phyloP scores from a whole-genome alignment of 2,797 vertebrate species.

The Babyrousa celebensis region DNA sequence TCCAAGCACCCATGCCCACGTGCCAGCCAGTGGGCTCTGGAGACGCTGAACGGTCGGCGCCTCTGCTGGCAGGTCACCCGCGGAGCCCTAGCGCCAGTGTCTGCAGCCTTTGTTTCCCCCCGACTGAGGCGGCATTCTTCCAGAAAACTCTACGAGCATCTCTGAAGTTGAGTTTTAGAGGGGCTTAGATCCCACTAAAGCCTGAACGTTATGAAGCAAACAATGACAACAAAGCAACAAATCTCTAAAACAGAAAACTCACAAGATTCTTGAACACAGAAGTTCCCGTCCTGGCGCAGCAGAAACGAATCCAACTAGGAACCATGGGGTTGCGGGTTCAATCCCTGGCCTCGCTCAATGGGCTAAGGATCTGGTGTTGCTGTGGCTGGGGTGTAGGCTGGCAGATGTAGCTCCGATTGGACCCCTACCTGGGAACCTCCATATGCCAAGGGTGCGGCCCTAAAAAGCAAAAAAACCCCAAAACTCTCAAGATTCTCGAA shows the following conservation, averaged over 20 bases:
- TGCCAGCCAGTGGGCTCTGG: fast-evolving
- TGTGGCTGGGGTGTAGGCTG: too few relatives aligned
- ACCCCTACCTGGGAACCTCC: too few relatives aligned
- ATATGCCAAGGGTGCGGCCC: too few relatives aligned
- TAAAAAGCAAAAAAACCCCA: too few relatives aligned
- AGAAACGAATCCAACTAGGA: too few relatives aligned
- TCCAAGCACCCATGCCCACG: too few relatives aligned
- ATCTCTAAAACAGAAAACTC: not conserved
- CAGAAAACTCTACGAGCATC: not conserved
- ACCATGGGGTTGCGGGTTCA: too few relatives aligned
- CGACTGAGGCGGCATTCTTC: not conserved
- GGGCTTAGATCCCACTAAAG: not conserved
- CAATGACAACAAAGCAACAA: not conserved
- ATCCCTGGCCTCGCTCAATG: too few relatives aligned
- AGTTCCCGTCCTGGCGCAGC: too few relatives aligned
- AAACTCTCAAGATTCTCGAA: not conserved
- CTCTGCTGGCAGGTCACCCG: not conserved
- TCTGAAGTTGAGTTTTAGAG: not conserved
- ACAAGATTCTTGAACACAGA: not conserved
- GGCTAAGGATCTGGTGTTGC: too few relatives aligned
- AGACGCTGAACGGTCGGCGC: fast-evolving
- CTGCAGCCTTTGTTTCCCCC: too few relatives aligned
- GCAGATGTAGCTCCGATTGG: too few relatives aligned
- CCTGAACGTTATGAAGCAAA: not conserved
- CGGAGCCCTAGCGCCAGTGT: fast-evolving